A percentile compares a stretch with the other conserved stretches of the same genome.
phyloP scores from a whole-genome alignment of 2,797 vertebrate genomes.

The Pseudocheirus occidentalis region DNA sequence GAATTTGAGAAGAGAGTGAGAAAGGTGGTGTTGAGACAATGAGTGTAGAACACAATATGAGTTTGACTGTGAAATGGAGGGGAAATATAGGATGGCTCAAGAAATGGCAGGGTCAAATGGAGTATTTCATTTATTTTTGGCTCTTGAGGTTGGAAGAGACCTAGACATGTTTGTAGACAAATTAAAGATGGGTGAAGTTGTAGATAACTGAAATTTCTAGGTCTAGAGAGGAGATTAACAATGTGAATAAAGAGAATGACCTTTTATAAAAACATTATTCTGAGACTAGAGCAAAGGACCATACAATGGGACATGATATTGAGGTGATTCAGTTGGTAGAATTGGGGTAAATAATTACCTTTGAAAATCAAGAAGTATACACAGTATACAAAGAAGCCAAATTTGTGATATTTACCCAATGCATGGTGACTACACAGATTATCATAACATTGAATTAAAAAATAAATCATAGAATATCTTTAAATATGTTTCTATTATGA shows the following conservation, averaged over 20 bases:
- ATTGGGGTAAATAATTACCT: neutral
- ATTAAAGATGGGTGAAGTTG: neutral
- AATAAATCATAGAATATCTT: constrained; percentile 3
- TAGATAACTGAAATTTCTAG: neutral
- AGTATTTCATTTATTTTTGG: neutral
- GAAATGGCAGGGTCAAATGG: neutral
- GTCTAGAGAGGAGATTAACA: neutral
- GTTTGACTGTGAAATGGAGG: neutral
- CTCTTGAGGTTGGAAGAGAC: neutral
- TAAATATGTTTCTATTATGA: neutral
- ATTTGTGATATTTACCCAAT: neutral
- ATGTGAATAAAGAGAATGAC: neutral
- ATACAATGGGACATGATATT: neutral
- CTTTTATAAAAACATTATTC: neutral
- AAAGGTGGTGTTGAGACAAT: neutral
- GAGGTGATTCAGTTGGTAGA: neutral
- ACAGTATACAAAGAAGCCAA: neutral
- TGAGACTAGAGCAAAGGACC: neutral
- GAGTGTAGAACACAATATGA: too few relatives aligned
- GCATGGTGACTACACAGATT: neutral
- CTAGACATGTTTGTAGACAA: neutral
- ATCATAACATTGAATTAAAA: neutral
- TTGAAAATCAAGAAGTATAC: neutral
- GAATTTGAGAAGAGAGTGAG: neutral
- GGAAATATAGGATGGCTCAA: neutral